A percentile compares a stretch with the other conserved stretches of the same genome.
phyloP scores from a whole-genome alignment of 1,140 invertebrate species.

The Nasonia giraulti region DNA sequence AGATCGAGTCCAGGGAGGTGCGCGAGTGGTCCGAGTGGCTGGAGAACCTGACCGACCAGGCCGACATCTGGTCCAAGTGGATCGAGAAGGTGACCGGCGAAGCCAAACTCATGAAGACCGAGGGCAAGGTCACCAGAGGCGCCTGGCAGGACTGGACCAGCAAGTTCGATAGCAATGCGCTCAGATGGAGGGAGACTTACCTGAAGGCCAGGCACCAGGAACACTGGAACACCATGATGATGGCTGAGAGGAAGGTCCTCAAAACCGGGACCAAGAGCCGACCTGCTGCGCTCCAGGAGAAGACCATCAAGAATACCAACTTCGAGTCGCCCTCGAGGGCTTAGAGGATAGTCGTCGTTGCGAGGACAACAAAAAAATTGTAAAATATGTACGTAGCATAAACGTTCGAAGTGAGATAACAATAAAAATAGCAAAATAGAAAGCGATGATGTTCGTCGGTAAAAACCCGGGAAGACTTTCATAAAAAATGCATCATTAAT shows the following conservation, averaged over 20 bases:
- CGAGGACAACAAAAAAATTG: background rate
- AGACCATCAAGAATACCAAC: constrained; percentile 8
- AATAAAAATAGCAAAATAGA: background rate
- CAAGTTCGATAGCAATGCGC: constrained; percentile 55
- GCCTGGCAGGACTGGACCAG: constrained; percentile 61
- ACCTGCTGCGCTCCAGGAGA: background rate
- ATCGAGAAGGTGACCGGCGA: constrained; percentile 55
- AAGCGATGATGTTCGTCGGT: background rate
- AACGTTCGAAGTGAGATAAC: background rate
- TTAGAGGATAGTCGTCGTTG: background rate
- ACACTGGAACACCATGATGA: constrained; percentile 58
- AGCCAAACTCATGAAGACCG: constrained; percentile 48
- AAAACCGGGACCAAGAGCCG: constrained; percentile 54
- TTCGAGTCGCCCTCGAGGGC: background rate
- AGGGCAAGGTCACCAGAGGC: constrained; percentile 52
- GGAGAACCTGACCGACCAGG: constrained; percentile 47
- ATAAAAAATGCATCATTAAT: constrained; percentile 12
- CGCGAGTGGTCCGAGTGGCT: constrained; percentile 61
- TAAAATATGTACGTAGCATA: background rate
- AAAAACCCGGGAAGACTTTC: background rate
- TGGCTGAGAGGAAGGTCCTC: constrained; percentile 53
- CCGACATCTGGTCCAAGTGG: constrained; percentile 60
- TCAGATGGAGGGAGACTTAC: constrained; percentile 59
- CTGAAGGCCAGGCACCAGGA: constrained; percentile 60
- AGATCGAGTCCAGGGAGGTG: constrained; percentile 59